These are phyloP conservation scores for Elegia similella DNA, from an alignment of 2,888 invertebrate genomes.

Conservation along the genomic window DNA sequence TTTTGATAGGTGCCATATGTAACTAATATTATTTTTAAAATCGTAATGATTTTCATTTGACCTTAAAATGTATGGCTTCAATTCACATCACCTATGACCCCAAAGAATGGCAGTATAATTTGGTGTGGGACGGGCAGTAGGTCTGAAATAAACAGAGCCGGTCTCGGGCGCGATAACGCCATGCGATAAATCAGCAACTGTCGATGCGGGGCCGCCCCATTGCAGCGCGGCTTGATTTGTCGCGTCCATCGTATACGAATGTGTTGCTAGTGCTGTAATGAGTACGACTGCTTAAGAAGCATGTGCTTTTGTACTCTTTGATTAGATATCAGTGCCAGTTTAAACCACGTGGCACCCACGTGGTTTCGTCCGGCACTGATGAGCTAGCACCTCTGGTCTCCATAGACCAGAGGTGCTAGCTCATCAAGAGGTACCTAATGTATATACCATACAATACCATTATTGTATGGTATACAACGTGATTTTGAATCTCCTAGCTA, in stretches of 20 bases:
- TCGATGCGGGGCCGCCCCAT: constrained; percentile 77
- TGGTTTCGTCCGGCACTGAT: too few relatives aligned
- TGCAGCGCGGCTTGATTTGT: constrained; percentile 76
- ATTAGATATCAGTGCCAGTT: too few relatives aligned
- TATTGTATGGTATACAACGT: too few relatives aligned
- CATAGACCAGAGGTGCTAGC: too few relatives aligned
- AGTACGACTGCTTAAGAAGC: too few relatives aligned
- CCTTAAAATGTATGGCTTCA: constrained; percentile 15
- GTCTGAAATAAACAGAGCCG: constrained; percentile 34
- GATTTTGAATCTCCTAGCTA: too few relatives aligned
- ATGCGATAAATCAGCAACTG: constrained; percentile 76
- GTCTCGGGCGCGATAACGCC: constrained; percentile 60
- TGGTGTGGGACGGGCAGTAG: constrained; percentile 15
- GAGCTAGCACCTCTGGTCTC: too few relatives aligned
- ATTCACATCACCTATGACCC: constrained; percentile 18
- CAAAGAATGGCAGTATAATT: constrained; percentile 11
- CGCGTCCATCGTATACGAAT: constrained; percentile 69
- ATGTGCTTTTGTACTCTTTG: too few relatives aligned
- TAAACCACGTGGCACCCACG: too few relatives aligned
- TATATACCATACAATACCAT: too few relatives aligned
- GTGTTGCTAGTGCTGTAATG: constrained; percentile 38
- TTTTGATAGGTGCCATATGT: too few relatives aligned
- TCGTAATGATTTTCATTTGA: background rate
- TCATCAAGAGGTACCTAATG: too few relatives aligned
- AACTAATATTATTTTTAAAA: background rate